Evolutionary conservation across 2,888 invertebrate genomes (phyloP).

Genomic region (Tetheella fluctuosa): DNA sequence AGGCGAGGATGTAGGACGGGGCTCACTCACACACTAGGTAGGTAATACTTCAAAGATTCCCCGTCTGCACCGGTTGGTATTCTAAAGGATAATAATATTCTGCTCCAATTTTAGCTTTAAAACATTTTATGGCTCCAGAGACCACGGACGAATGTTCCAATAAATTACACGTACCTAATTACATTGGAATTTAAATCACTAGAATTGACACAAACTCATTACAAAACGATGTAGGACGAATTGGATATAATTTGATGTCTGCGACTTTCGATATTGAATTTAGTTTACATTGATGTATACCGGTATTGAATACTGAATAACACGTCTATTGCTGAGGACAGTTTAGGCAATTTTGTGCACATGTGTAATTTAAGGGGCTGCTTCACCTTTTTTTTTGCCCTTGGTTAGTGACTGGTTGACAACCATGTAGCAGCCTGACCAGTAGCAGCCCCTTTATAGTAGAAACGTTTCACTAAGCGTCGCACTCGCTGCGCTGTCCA

Average conservation of each 20-base stretch:
- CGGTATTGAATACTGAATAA: neutral
- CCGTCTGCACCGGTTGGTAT: slow-evolving; percentile 28
- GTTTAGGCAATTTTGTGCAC: slow-evolving; percentile 49
- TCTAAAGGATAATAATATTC: slow-evolving; percentile 4
- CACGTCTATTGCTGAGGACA: slow-evolving; percentile 30
- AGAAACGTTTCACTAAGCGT: slow-evolving; percentile 25
- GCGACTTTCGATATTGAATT: neutral
- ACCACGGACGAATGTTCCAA: neutral
- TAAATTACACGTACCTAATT: neutral
- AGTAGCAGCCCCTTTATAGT: too few relatives aligned
- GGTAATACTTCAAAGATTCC: slow-evolving; percentile 46
- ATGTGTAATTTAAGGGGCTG: too few relatives aligned
- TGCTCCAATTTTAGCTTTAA: neutral
- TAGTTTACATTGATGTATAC: neutral
- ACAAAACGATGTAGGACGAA: neutral
- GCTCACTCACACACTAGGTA: slow-evolving; percentile 31
- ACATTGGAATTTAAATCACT: slow-evolving; percentile 9
- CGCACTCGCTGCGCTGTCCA: slow-evolving; percentile 48
- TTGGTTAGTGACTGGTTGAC: too few relatives aligned
- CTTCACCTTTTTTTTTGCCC: too few relatives aligned
- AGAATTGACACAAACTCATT: slow-evolving; percentile 5
- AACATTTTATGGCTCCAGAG: neutral
- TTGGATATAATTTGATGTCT: neutral
- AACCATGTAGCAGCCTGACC: too few relatives aligned
- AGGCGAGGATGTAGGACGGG: slow-evolving; percentile 37